These are phyloP conservation scores for Rambutsinella grinnellia DNA, from an alignment of 2,888 invertebrate species.

Conservation along the genomic window DNA sequence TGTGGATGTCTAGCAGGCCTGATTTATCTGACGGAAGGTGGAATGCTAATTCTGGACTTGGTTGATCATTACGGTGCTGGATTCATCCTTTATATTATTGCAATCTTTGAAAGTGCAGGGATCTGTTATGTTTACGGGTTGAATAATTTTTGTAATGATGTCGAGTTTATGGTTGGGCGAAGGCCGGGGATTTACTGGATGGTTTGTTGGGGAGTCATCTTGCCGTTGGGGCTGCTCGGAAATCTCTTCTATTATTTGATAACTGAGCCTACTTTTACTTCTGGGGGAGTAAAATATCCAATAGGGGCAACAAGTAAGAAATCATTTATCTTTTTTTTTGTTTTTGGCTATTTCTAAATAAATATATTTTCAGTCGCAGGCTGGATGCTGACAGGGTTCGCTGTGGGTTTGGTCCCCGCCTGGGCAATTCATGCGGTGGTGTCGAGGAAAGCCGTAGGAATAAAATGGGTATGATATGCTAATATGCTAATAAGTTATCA, in stretches of 20 bases:
- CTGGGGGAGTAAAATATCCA: too few species aligned
- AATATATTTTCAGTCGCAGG: too few species aligned
- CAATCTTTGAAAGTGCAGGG: constrained; percentile 73
- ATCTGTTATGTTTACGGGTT: constrained; percentile 77
- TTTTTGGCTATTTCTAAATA: too few species aligned
- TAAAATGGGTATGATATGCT: not conserved
- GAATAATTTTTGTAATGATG: too few species aligned
- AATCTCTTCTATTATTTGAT: too few species aligned
- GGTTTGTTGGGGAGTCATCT: too few species aligned
- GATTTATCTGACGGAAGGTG: constrained; percentile 70
- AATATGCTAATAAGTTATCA: not conserved
- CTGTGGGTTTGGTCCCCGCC: not conserved
- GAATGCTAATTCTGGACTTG: constrained; percentile 74
- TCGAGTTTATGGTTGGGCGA: too few species aligned
- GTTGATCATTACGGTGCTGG: constrained; percentile 76
- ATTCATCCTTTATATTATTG: constrained; percentile 74
- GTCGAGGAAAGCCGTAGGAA: not conserved
- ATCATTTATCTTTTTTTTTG: too few species aligned
- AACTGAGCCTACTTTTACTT: too few species aligned
- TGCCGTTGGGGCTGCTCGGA: too few species aligned
- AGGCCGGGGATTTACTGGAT: too few species aligned
- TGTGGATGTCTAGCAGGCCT: not conserved
- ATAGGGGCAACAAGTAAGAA: too few species aligned
- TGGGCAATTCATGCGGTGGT: not conserved
- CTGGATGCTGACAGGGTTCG: not conserved